Evolutionary conservation across 2,797 vertebrate genomes (phyloP).

Genomic region (Lutjanus argentimaculatus): DNA sequence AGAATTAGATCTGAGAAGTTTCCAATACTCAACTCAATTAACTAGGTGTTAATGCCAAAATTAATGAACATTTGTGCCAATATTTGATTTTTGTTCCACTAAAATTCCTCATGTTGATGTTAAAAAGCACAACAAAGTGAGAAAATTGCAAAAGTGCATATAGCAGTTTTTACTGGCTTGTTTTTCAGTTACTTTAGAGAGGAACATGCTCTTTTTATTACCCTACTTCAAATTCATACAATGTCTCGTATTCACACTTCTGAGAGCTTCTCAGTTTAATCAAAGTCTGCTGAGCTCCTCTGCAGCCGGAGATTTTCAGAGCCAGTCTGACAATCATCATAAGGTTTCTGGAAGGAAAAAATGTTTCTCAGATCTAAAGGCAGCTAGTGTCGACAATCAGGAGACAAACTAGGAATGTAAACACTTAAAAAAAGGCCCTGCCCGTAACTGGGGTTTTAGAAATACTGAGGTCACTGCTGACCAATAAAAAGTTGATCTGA

Average conservation of each 20-base stretch:
- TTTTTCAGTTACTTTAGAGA: not conserved
- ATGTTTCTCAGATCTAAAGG: slow-evolving; percentile 2
- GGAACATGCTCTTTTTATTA: not conserved
- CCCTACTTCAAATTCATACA: not conserved
- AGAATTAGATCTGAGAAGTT: not conserved
- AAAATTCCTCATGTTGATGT: not conserved
- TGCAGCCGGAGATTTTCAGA: slow-evolving; percentile 24
- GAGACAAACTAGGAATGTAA: slow-evolving; percentile 25
- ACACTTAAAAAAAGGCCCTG: not conserved
- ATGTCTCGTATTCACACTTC: not conserved
- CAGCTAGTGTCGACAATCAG: not conserved
- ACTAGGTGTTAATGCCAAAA: not conserved
- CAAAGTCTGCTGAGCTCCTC: slow-evolving; percentile 24
- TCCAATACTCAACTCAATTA: not conserved
- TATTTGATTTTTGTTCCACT: too few species aligned
- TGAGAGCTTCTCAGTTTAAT: not conserved
- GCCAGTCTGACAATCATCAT: not conserved
- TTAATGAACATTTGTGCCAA: not conserved
- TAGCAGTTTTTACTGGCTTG: not conserved
- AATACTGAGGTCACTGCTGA: too few species aligned
- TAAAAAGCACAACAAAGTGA: not conserved
- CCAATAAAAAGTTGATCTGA: too few species aligned
- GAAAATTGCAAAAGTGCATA: not conserved
- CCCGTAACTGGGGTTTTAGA: too few species aligned
- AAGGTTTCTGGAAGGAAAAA: slow-evolving; percentile 9